These are phyloP conservation scores for Cremastobaeus sp. DNA, from an alignment of 2,888 invertebrate species.

Conservation along the genomic window DNA sequence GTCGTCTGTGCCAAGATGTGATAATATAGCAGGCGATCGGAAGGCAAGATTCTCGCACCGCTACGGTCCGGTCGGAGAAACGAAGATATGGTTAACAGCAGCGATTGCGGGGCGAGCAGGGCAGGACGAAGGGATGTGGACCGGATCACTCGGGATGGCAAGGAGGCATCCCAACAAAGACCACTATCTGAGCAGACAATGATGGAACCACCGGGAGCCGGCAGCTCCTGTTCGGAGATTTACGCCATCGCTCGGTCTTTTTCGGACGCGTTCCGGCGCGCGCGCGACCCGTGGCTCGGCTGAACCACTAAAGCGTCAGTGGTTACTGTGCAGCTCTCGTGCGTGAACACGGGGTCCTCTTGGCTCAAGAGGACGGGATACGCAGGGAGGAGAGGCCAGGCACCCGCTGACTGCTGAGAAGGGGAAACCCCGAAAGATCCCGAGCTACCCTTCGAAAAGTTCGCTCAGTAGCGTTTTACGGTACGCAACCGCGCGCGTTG, in stretches of 20 bases:
- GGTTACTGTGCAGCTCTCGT: slow-evolving; percentile 56
- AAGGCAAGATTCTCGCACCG: slow-evolving; percentile 54
- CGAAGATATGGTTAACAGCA: slow-evolving; percentile 27
- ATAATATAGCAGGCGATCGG: slow-evolving; percentile 48
- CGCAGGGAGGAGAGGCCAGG: slow-evolving; percentile 13
- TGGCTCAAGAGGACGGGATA: slow-evolving; percentile 36
- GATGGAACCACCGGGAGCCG: slow-evolving; percentile 21
- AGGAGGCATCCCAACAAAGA: slow-evolving; percentile 2
- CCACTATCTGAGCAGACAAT: slow-evolving; percentile 4
- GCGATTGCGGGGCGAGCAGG: slow-evolving; percentile 1
- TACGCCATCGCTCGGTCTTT: slow-evolving; percentile 63
- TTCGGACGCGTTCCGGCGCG: slow-evolving; percentile 68
- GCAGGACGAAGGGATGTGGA: background rate
- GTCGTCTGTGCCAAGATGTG: slow-evolving; percentile 54
- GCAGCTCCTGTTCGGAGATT: slow-evolving; percentile 51
- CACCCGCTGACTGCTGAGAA: slow-evolving; percentile 3
- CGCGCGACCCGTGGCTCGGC: slow-evolving; percentile 70
- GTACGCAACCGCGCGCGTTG: slow-evolving; percentile 52
- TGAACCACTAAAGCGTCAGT: slow-evolving; percentile 53
- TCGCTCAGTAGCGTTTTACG: slow-evolving; percentile 58
- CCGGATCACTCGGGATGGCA: slow-evolving; percentile 6
- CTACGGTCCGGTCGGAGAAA: slow-evolving; percentile 16
- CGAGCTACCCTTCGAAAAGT: slow-evolving; percentile 57
- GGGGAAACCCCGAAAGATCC: slow-evolving; percentile 46
- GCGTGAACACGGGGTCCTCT: slow-evolving; percentile 38